These are phyloP conservation scores for Morpho helenor DNA, from an alignment of 2,888 invertebrate genomes.

Conservation along the genomic window DNA sequence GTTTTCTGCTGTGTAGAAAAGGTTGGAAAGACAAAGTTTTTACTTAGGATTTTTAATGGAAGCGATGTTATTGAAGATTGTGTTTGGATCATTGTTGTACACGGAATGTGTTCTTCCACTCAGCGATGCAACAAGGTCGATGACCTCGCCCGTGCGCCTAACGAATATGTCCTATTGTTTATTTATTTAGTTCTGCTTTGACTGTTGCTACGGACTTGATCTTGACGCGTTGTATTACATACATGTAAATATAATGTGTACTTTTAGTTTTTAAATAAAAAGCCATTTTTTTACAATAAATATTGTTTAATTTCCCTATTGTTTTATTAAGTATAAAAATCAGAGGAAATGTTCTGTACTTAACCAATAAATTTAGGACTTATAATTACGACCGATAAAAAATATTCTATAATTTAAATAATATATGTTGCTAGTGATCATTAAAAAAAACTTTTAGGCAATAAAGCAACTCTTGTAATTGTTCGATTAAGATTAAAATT, in stretches of 20 bases:
- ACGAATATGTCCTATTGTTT: slow-evolving; percentile 45
- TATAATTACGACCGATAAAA: too few species aligned
- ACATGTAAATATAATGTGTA: slow-evolving; percentile 71
- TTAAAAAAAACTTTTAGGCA: too few species aligned
- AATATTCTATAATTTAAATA: too few species aligned
- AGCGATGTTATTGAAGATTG: slow-evolving; percentile 14
- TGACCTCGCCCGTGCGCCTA: slow-evolving; percentile 45
- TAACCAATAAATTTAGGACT: too few species aligned
- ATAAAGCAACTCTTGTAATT: too few species aligned
- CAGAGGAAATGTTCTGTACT: too few species aligned
- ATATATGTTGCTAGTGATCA: too few species aligned
- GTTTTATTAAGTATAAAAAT: background rate
- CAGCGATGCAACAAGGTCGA: slow-evolving; percentile 43
- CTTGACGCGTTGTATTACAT: slow-evolving; percentile 73
- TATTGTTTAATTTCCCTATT: slow-evolving; percentile 24
- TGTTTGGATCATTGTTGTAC: slow-evolving; percentile 19
- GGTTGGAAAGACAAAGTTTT: slow-evolving; percentile 21
- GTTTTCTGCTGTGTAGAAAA: slow-evolving; percentile 28
- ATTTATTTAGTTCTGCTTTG: slow-evolving; percentile 69
- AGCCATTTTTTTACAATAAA: slow-evolving; percentile 60
- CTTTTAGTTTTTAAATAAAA: slow-evolving; percentile 60
- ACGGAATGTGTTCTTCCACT: slow-evolving; percentile 32
- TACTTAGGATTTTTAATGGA: slow-evolving; percentile 22
- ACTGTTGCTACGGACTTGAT: slow-evolving; percentile 76
- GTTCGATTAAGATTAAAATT: too few species aligned